These are phyloP conservation scores for Rhabdornis inornatus DNA, from an alignment of 2,113 vertebrate species.

Conservation along the genomic window DNA sequence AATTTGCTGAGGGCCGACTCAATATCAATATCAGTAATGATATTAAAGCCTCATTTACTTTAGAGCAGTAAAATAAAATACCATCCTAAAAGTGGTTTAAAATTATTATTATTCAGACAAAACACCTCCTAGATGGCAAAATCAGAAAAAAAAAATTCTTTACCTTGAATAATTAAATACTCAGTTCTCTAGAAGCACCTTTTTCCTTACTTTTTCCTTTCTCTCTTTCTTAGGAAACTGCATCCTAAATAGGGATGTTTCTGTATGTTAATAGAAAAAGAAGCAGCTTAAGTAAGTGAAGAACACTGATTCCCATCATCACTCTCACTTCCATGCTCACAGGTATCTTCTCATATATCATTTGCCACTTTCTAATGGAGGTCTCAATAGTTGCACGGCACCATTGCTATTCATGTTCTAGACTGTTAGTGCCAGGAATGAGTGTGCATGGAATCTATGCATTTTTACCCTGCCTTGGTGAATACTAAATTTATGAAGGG, in stretches of 20 bases:
- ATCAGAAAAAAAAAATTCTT: neutral
- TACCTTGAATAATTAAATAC: neutral
- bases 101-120: neutral
- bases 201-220: neutral
- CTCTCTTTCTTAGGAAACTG: neutral
- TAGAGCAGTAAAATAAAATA: neutral
- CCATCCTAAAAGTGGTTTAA: neutral
- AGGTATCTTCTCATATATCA: neutral
- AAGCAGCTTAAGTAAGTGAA: neutral
- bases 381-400: neutral
- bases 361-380: neutral
- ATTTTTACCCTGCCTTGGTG: neutral
- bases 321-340: neutral
- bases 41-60: neutral
- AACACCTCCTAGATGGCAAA: neutral
- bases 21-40: neutral
- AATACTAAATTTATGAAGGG: neutral
- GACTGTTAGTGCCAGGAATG: neutral
- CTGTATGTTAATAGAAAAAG: neutral
- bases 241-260: neutral
- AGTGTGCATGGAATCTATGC: accelerated
- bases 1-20: neutral
- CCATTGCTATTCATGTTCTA: accelerated
- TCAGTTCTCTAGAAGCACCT: neutral
- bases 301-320: neutral